Conservation (phyloP, 2,113 vertebrate species). For the Canis aureus region DNA sequence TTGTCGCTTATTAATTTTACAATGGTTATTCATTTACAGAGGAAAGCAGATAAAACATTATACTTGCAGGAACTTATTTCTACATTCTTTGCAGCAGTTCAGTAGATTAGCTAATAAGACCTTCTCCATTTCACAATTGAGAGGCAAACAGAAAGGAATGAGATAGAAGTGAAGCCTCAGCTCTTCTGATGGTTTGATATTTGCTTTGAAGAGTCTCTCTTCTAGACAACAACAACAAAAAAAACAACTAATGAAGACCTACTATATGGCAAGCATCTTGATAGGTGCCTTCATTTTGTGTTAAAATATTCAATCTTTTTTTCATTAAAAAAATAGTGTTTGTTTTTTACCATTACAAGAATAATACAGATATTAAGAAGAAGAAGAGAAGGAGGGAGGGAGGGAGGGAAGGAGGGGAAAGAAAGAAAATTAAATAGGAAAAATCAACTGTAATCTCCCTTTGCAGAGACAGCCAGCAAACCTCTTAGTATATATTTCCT, state of each 20-base stretch:
- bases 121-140: background rate
- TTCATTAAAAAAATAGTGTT: background rate
- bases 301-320: constrained; percentile 18
- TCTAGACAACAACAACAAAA: background rate
- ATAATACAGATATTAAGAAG: background rate
- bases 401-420: too few species aligned
- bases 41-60: constrained; percentile 23
- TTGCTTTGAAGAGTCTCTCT: background rate
- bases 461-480: background rate
- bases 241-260: background rate
- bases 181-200: background rate
- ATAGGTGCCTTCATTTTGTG: background rate
- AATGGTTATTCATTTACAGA: constrained; percentile 54
- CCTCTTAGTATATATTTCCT: background rate
- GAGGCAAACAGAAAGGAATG: background rate
- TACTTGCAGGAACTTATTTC: constrained; percentile 27
- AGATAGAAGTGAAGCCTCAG: background rate
- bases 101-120: background rate
- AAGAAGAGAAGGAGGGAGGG: background rate
- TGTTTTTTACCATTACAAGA: background rate
- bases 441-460: background rate
- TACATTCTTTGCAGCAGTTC: background rate
- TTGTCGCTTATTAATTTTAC: constrained; percentile 72
- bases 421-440: background rate
- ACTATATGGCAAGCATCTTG: background rate